phyloP scores from a whole-genome alignment of 2,888 invertebrate species.

The Microctonus brassicae region DNA sequence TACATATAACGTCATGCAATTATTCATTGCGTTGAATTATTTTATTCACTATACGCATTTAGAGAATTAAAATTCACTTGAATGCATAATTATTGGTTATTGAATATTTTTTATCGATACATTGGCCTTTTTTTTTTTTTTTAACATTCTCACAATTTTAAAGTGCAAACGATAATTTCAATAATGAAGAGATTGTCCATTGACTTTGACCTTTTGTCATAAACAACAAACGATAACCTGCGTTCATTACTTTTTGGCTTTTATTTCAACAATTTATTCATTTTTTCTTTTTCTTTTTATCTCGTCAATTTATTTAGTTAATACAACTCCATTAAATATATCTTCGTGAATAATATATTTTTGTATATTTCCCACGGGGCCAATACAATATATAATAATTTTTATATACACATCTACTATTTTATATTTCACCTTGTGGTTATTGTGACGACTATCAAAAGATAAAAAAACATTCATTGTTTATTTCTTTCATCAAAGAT shows the following conservation, averaged over 20 bases:
- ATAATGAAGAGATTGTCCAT: neutral
- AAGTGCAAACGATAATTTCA: neutral
- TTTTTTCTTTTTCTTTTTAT: too few species aligned
- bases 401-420: neutral
- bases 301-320: too few species aligned
- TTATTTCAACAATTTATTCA: neutral
- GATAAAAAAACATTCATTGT: neutral
- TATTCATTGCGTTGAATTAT: neutral
- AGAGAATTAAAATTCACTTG: too few species aligned
- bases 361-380: neutral
- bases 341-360: neutral
- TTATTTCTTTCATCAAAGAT: too few species aligned
- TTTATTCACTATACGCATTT: too few species aligned
- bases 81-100: too few species aligned
- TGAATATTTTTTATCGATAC: too few species aligned
- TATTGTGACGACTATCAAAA: neutral
- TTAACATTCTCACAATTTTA: neutral
- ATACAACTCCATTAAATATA: neutral
- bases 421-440: neutral
- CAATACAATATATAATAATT: neutral
- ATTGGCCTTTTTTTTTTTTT: neutral
- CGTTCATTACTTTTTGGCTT: neutral
- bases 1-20: neutral
- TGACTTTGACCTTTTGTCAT: slow-evolving; percentile 13
- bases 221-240: slow-evolving; percentile 9